Conservation (phyloP, 2,888 invertebrate genomes). For the Blastobasis lacticolella region DNA sequence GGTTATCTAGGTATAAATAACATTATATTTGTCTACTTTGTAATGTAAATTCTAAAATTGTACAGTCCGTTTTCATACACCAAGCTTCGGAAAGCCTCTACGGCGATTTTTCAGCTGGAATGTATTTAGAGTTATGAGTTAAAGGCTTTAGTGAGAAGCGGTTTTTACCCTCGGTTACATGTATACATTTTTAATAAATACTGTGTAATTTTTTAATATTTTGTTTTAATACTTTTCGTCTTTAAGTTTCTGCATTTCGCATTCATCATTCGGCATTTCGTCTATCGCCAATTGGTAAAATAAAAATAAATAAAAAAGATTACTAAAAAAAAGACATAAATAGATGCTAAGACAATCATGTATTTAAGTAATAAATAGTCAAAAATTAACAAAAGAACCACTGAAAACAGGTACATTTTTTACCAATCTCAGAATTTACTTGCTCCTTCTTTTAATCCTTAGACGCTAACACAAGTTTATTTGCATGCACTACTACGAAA, state of each 20-base stretch:
- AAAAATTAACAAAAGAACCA: conserved; percentile 73
- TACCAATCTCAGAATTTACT: conserved; percentile 69
- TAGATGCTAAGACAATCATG: conserved; percentile 73
- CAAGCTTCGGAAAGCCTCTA: no score
- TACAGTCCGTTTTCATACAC: not conserved
- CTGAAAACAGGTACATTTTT: conserved; percentile 72
- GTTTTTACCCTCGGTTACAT: conserved; percentile 52
- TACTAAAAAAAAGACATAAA: conserved; percentile 36
- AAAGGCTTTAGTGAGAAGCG: conserved; percentile 43
- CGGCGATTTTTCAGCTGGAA: conserved; percentile 33
- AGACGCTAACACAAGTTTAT: conserved; percentile 70
- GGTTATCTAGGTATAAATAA: conserved; percentile 68
- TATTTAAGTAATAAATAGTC: conserved; percentile 71
- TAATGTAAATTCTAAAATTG: conserved; percentile 27
- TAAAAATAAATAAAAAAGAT: conserved; percentile 2
- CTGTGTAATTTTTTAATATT: conserved; percentile 59
- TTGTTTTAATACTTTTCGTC: conserved; percentile 20
- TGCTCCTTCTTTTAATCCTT: conserved; percentile 61
- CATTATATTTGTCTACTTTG: conserved; percentile 35
- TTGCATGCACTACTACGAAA: conserved; percentile 66
- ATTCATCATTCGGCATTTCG: no score
- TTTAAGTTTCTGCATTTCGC: not conserved
- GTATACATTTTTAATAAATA: conserved; percentile 71
- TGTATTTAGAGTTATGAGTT: conserved; percentile 19
- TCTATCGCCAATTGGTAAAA: not conserved